Base-by-base conservation (phyloP, 2,888 invertebrate species). In the Melangyna quadrimaculata region DNA sequence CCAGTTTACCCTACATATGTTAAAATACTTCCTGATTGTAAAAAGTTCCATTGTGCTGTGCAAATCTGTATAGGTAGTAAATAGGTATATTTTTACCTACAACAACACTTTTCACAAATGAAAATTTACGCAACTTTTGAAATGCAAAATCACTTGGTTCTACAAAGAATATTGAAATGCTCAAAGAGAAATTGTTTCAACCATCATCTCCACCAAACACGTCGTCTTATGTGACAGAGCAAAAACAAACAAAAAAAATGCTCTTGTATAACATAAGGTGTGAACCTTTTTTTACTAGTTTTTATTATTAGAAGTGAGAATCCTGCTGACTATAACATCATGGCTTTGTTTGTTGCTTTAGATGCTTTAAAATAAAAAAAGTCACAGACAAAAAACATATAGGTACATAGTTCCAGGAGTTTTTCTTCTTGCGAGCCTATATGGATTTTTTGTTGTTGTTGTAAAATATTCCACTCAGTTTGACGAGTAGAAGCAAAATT, bases 401-500 rank as follows among this genome's bases (percentile, higher is more conserved):
- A 61, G 37, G 19, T 57, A 12, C 22, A 22, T 10, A 61, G 37
- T 35, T 57, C 19, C 22, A 22, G 24, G 59, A 35, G 9, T 27
- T 61, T 61, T 61, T n/a, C 9, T 24, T 24, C 14, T 17, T 27
- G 27, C 37, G 17, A 43, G 59, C 32, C 57, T 24, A n/a, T 37
- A 61, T 22, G 8, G 8, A n/a, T 37, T n/a, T 63, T 63, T 63
- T 43, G 6, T 27, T 14, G n/a, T n/a, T n/a, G n/a, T 43, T 63
- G 1, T 12, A 14, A 17, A 40, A 43, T 24, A 48, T 69, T 78
- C 73, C 73, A 61, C 72, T 55, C 72, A 53, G 61, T 32, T 82
- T 78, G 43, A 78, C 71, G 69, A 51, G n/a, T n/a, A n/a, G 61
- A 67, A 53, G 37, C 51, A 43, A 79, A 72, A 79, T 55, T 75